Evolutionary conservation across 37 sponge, comb jelly and placozoan species (phyloP).

Genomic region (Haliclona indistincta): DNA sequence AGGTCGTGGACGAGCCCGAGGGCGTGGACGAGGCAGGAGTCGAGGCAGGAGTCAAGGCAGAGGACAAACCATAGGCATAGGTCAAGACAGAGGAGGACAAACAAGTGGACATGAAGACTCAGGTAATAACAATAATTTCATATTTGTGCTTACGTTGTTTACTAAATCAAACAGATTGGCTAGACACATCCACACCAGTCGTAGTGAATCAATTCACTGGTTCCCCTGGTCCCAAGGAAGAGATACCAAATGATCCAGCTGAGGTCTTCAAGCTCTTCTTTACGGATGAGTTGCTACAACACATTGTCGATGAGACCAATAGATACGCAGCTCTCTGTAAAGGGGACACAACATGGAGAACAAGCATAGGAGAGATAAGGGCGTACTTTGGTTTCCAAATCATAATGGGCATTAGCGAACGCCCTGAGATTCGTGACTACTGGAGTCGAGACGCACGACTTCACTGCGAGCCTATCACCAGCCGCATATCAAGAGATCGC

Average conservation of each 20-base stretch:
- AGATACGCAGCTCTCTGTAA: conserved; percentile 18
- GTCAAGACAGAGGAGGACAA: background rate
- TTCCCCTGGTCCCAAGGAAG: background rate
- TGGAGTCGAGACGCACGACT: background rate
- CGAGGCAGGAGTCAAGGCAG: background rate
- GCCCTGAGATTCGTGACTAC: background rate
- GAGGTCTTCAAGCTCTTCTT: background rate
- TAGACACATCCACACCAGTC: background rate
- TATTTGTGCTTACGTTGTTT: no score
- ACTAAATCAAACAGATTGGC: background rate
- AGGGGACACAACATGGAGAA: conserved; percentile 13
- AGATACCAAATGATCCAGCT: background rate
- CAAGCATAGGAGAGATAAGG: background rate
- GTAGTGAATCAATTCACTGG: background rate
- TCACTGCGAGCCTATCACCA: background rate
- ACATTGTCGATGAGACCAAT: conserved; percentile 17
- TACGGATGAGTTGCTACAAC: conserved; percentile 1
- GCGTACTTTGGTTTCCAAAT: conserved; percentile 10
- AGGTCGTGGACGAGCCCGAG: background rate
- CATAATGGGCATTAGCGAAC: background rate
- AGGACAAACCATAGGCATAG: background rate
- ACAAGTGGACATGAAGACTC: background rate
- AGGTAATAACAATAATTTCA: no score
- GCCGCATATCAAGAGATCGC: background rate
- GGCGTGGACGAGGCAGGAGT: background rate